phyloP scores from a whole-genome alignment of 1,140 invertebrate genomes.

The Leptinotarsa defecta region DNA sequence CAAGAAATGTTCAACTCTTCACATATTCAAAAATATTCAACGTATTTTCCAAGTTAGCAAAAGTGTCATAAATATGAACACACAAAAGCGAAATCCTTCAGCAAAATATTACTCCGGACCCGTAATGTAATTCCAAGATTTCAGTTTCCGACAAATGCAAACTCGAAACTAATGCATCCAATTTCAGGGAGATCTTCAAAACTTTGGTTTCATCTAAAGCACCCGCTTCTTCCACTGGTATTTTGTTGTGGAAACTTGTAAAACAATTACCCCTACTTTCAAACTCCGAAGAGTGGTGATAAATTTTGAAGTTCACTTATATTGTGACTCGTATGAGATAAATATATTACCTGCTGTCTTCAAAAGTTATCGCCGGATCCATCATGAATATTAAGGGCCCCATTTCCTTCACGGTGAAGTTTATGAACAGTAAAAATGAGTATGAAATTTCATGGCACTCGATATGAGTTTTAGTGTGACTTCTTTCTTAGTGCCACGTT shows the following conservation, averaged over 20 bases:
- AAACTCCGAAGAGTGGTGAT: neutral
- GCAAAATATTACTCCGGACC: too few relatives aligned
- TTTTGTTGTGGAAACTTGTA: neutral
- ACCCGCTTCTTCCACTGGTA: neutral
- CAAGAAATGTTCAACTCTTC: too few relatives aligned
- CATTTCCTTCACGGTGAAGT: neutral
- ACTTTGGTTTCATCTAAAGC: neutral
- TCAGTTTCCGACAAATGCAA: too few relatives aligned
- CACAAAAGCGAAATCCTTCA: too few relatives aligned
- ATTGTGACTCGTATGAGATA: neutral
- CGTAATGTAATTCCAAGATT: too few relatives aligned
- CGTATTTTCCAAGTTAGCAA: too few relatives aligned
- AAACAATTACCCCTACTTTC: neutral
- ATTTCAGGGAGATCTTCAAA: neutral
- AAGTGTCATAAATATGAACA: too few relatives aligned
- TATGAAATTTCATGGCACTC: neutral
- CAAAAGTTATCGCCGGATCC: constrained; percentile 1
- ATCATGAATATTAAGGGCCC: neutral
- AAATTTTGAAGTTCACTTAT: neutral
- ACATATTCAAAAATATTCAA: too few relatives aligned
- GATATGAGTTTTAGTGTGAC: too few relatives aligned
- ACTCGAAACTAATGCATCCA: neutral
- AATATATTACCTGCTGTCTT: neutral
- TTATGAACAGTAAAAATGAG: neutral
- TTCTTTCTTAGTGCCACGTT: too few relatives aligned